These are phyloP conservation scores for Thalassophryne amazonica DNA, from an alignment of 2,797 vertebrate genomes.

Conservation along the genomic window DNA sequence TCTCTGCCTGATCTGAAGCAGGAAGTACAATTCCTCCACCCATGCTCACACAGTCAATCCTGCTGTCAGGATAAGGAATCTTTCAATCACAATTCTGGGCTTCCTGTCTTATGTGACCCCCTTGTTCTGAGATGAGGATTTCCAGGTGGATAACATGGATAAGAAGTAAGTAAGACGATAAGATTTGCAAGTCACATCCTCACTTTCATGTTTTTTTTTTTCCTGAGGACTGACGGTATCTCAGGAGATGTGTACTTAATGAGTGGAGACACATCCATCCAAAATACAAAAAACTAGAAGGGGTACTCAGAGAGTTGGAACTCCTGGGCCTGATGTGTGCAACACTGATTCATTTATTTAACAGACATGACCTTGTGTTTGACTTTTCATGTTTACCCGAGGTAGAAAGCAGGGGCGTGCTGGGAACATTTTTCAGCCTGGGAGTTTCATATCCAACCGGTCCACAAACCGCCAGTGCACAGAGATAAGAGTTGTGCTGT, in stretches of 20 bases:
- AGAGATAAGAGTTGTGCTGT: no score
- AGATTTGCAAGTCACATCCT: not conserved
- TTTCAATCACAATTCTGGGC: slow-evolving; percentile 44
- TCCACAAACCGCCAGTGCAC: no score
- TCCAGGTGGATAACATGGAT: slow-evolving; percentile 23
- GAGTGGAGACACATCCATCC: no score
- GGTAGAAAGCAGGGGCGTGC: no score
- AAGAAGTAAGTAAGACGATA: slow-evolving; percentile 4
- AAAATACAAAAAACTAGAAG: no score
- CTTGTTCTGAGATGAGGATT: slow-evolving; percentile 31
- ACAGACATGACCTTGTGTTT: no score
- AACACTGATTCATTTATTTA: no score
- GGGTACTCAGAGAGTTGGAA: no score
- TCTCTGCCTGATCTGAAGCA: slow-evolving; percentile 46
- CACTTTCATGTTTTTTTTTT: not conserved
- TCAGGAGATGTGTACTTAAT: not conserved
- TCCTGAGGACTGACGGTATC: not conserved
- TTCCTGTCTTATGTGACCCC: slow-evolving; percentile 46
- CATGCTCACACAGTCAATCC: slow-evolving; percentile 20
- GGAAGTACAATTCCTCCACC: slow-evolving; percentile 54
- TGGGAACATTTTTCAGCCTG: no score
- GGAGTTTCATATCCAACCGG: no score
- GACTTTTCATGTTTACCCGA: no score
- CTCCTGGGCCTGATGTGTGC: no score
- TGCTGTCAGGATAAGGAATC: slow-evolving; percentile 39